Evolutionary conservation across 2,113 vertebrate species (phyloP).

Genomic region (Ammodytes marinus): DNA sequence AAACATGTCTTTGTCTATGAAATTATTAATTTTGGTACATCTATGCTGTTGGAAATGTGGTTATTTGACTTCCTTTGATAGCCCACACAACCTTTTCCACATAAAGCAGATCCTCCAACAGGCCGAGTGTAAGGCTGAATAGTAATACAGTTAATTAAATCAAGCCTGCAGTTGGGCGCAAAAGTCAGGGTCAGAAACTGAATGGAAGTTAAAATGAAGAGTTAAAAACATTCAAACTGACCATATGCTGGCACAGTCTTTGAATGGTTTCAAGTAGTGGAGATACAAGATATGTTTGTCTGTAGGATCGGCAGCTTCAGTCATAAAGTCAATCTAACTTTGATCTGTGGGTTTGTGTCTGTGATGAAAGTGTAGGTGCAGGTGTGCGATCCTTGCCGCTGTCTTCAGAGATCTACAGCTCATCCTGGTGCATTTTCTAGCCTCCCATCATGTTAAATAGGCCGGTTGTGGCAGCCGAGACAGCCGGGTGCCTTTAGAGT

Average conservation of each 20-base stretch:
- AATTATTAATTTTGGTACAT: not conserved
- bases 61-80: not conserved
- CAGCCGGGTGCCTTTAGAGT: slow-evolving; percentile 34
- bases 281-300: too few relatives aligned
- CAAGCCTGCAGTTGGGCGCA: not conserved
- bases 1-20: not conserved
- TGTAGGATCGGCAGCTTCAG: not conserved
- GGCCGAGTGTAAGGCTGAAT: not conserved
- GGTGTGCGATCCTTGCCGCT: too few relatives aligned
- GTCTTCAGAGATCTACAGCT: slow-evolving; percentile 26
- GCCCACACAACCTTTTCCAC: not conserved
- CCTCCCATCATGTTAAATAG: slow-evolving; percentile 24
- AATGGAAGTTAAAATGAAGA: slow-evolving; percentile 1
- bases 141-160: not conserved
- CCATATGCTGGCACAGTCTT: not conserved
- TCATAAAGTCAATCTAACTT: not conserved
- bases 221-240: slow-evolving; percentile 1
- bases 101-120: not conserved
- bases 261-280: not conserved
- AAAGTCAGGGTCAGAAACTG: not conserved
- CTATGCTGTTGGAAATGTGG: too few relatives aligned
- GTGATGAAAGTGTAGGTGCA: not conserved
- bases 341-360: not conserved
- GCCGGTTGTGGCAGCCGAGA: not conserved
- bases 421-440: slow-evolving; percentile 7